Conservation (phyloP, 2,113 vertebrate species). For the Crotalus horridus region DNA sequence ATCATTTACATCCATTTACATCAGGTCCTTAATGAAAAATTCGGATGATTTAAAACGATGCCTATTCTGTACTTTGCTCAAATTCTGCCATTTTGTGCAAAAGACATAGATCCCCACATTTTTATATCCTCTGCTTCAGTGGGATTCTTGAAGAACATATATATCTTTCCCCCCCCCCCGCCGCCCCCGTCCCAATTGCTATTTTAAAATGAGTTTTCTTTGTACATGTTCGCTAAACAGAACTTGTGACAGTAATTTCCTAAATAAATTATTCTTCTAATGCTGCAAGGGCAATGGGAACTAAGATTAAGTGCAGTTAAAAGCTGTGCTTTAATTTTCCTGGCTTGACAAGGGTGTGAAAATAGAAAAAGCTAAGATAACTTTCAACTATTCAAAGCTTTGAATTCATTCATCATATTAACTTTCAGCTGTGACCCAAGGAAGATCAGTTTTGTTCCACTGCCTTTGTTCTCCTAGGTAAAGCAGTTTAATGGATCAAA, state of each 20-base stretch:
- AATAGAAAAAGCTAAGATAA: neutral
- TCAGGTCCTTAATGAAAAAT: neutral
- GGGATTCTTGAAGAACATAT: neutral
- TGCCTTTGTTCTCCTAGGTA: conserved; percentile 18
- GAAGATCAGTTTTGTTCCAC: neutral
- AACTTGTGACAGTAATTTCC: neutral
- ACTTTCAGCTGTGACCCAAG: neutral
- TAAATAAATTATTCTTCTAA: neutral
- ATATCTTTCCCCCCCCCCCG: neutral
- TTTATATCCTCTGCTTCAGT: neutral
- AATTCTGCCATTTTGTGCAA: neutral
- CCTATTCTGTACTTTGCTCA: neutral
- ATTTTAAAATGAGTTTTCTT: neutral
- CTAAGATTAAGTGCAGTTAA: neutral
- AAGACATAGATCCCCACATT: neutral
- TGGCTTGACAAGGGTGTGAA: neutral
- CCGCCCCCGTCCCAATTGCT: neutral
- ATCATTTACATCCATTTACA: neutral
- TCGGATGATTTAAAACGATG: neutral
- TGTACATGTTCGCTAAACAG: neutral
- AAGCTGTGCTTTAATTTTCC: neutral
- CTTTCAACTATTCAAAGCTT: neutral
- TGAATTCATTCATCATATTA: neutral
- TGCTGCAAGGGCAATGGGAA: neutral
- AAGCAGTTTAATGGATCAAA: conserved; percentile 10